Conservation (phyloP, 2,113 vertebrate genomes). For the Peucedramus taeniatus region DNA sequence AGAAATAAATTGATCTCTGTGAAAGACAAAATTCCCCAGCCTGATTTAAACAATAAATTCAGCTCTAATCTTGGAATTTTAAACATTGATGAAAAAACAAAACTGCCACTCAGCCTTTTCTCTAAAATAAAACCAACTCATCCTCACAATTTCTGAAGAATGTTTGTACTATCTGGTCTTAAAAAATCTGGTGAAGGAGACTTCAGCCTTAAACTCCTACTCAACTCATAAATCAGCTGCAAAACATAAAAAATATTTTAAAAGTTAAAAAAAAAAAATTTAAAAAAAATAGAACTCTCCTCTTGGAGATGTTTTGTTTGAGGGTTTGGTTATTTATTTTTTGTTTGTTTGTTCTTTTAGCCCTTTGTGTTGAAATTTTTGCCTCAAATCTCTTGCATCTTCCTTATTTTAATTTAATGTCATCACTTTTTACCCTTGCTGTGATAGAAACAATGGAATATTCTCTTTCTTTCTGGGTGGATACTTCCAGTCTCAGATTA, state of each 20-base stretch:
- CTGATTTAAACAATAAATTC: not conserved
- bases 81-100: not conserved
- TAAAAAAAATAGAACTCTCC: not conserved
- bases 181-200: not conserved
- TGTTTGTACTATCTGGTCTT: not conserved
- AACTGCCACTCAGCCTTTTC: fast-evolving
- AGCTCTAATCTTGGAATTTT: not conserved
- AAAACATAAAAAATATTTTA: not conserved
- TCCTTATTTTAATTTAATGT: not conserved
- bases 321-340: not conserved
- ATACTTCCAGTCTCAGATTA: not conserved
- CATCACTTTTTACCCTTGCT: not conserved
- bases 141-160: not conserved
- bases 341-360: not conserved
- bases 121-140: not conserved
- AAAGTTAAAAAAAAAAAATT: not conserved
- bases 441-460: not conserved
- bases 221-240: not conserved
- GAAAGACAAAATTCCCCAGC: not conserved
- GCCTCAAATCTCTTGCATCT: not conserved
- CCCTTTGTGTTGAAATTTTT: not conserved
- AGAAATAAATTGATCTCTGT: not conserved
- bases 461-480: not conserved
- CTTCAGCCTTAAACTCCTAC: fast-evolving
- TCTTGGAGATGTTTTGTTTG: not conserved